Evolutionary conservation across 2,797 vertebrate species (phyloP).

Genomic region (Atherinosoma microstoma): DNA sequence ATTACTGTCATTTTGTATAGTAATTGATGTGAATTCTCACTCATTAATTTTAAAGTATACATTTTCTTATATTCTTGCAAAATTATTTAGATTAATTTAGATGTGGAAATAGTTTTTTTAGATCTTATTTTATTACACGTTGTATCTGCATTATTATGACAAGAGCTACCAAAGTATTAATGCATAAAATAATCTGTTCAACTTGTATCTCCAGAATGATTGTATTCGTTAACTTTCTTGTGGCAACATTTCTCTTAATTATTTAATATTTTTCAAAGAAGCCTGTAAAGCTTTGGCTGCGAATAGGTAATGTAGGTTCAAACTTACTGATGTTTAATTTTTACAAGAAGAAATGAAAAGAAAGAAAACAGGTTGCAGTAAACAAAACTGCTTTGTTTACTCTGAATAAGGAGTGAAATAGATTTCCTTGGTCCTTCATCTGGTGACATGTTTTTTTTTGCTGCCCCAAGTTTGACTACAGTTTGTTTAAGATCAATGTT

Average conservation of each 20-base stretch:
- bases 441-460: background rate
- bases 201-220: background rate
- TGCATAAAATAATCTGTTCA: background rate
- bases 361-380: background rate
- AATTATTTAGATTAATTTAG: background rate
- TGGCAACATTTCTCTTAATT: background rate
- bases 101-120: too few species aligned
- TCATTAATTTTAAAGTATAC: background rate
- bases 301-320: background rate
- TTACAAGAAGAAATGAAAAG: background rate
- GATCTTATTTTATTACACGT: background rate
- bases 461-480: slow-evolving; percentile 5
- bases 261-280: background rate
- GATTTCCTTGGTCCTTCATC: background rate
- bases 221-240: background rate
- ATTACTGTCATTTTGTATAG: background rate
- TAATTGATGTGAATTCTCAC: background rate
- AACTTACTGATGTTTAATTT: background rate
- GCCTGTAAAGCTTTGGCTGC: too few species aligned
- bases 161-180: background rate
- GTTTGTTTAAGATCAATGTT: slow-evolving; percentile 8
- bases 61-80: background rate
- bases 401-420: background rate
- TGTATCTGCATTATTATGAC: background rate
- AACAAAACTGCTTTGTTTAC: background rate